Base-by-base conservation (phyloP, 2,113 vertebrate species). In the Menura novaehollandiae region DNA sequence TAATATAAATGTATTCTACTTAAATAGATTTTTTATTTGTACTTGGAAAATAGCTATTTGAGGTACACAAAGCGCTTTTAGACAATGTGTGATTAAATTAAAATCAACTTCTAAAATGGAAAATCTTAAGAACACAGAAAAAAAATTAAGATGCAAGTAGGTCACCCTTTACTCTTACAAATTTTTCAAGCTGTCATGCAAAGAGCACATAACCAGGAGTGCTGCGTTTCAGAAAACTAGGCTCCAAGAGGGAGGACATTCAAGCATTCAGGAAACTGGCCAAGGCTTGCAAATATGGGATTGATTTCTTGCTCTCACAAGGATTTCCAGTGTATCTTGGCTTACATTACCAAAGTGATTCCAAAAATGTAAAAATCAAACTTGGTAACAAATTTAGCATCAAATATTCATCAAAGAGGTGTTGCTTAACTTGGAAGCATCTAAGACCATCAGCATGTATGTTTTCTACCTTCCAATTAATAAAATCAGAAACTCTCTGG, bases 271-370 rank as follows among this genome's bases (percentile, higher is more conserved):
- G 69, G 82, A 93, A 92, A 68, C 59, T 53, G 46, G 75, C 85
- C 88, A 97, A 73, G 10, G 62, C 39, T 92, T 83, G 46, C 53
- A 88, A 95, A 88, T 75, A 87, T 62, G 75, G 82, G 58, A 85
- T 92, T 90, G 82, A 92, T 93, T 94, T 96, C 91, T 83, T 77
- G 33, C 78, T 91, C 67, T 94, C 17, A 1, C 44, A 89, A 95
- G 66, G 62, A 10, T 83, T 95, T 93, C 82, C 75, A 94, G 63
- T 28, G 30, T 77, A 77, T 80, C 55, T 88, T 93, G 59, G 47
- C 88, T 91, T 71, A 69, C 3, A 4, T 55, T 55, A 88, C 59
- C 52, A 86, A 86, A 90, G 27, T 30, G 51, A 95, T 77, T 91
- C 26, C 6, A 94, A 83, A 84, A 85, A 76, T 32, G 15, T 55